phyloP scores from a whole-genome alignment of 2,797 vertebrate species.

The Coranthus polyacanthus region DNA sequence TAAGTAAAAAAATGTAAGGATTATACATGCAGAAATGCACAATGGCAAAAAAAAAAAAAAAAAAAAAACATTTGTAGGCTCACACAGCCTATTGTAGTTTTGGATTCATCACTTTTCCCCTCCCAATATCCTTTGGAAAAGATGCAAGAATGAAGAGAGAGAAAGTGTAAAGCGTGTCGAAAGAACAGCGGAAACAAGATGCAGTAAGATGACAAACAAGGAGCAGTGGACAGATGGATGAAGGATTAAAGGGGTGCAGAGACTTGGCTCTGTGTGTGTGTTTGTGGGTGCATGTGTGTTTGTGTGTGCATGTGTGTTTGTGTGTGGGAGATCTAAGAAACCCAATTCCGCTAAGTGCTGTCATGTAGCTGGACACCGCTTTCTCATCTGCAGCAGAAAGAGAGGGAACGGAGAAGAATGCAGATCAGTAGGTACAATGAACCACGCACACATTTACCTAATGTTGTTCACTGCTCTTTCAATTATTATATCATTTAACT shows the following conservation, averaged over 20 bases:
- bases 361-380: conserved; percentile 37
- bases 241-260: conserved; percentile 5
- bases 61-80: no score
- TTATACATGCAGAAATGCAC: no score
- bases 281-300: conserved; percentile 18
- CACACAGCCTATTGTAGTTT: neutral
- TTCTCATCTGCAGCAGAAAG: conserved; percentile 54
- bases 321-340: conserved; percentile 41
- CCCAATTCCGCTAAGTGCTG: conserved; percentile 77
- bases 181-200: neutral
- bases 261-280: conserved; percentile 6
- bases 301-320: conserved; percentile 15
- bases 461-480: neutral
- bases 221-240: conserved; percentile 3
- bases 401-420: conserved; percentile 54
- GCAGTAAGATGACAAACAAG: neutral
- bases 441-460: conserved; percentile 17
- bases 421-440: conserved; percentile 43
- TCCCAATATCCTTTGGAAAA: neutral
- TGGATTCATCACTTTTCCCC: neutral
- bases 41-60: no score
- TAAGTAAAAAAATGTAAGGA: no score
- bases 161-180: neutral
- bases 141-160: neutral
- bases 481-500: conserved; percentile 3